Percentiles rank a stretch among this genome's conserved stretches.
Evolutionary conservation across 2,113 vertebrate species (phyloP).

Genomic region (Sapajus apella): DNA sequence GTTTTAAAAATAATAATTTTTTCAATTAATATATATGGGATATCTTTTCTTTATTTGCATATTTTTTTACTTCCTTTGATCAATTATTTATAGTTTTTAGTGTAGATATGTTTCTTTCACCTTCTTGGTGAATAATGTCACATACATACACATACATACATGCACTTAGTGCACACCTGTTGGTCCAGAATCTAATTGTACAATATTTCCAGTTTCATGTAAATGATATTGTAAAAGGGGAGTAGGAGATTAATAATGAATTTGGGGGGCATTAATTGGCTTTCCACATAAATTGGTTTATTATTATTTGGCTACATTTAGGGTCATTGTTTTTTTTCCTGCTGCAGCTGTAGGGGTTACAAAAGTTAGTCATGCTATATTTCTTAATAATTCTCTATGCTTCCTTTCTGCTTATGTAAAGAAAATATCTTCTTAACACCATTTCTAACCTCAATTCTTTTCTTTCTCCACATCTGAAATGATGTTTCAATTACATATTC

Average conservation of each 20-base stretch:
- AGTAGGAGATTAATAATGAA: not conserved
- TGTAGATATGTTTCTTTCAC: not conserved
- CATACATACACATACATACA: not conserved
- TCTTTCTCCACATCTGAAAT: not conserved
- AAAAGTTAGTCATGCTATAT: not conserved
- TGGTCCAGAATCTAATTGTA: not conserved
- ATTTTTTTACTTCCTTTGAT: not conserved
- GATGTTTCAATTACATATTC: not conserved
- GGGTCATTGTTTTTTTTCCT: not conserved
- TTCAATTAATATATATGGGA: not conserved
- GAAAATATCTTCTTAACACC: not conserved
- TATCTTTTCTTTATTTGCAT: not conserved
- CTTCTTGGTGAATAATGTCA: not conserved
- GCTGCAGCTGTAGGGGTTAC: not conserved
- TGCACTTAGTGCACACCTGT: not conserved
- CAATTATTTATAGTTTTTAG: not conserved
- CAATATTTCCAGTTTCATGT: not conserved
- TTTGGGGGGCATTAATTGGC: not conserved
- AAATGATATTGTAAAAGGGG: not conserved
- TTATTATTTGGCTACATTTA: not conserved
- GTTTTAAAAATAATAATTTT: not conserved
- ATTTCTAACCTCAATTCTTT: not conserved
- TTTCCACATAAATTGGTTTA: not conserved
- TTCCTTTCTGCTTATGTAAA: not conserved
- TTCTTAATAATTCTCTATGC: not conserved